Base-by-base conservation (phyloP, 2,888 invertebrate genomes). In the Dendrolimus houi region DNA sequence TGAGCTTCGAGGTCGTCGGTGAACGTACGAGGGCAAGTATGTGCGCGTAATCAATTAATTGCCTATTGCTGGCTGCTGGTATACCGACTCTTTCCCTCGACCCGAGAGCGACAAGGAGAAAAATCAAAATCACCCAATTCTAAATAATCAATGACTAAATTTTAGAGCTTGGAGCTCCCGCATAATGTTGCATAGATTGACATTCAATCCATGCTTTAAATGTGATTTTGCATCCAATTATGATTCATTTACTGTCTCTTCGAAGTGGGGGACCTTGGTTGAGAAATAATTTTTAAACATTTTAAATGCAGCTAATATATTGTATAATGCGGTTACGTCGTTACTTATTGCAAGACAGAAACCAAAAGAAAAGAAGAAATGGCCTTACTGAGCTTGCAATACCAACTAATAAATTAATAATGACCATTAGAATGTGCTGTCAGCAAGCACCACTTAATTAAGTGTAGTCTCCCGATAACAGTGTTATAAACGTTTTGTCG, bases 11-110 rank as follows among this genome's bases (percentile, higher is more conserved):
- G 87, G 87, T 84, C 87, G 67, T 65, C 75, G 65, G 87, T 87
- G 87, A 87, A 85, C 76, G 87, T 81, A 75, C 75, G 66, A 75
- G 71, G 71, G 71, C 77, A 79, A 79, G 77, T 75, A 74, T 76
- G 73, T 73, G 71, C 74, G 69, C 74, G 73, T 78, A 73, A 75
- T 78, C 75, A 71, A 77, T 76, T 73, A 71, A 68, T 69, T 65
- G 60, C 59, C 59, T 64, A 68, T 64, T 63, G 59, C 62, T 63
- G 57, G 59, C 58, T 17, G 58, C 62, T 58, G 29, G 29, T 29
- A 56, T 61, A 58, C 64, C 63, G 58, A 60, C 68, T 70, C 64
- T 59, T 60, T 70, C 58, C 62, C 62, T 64, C 66, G 53, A 55
- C 57, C n/a, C 55, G 17, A 9, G 60, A 60, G 53, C 55, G 62